Conservation (phyloP, 2,113 vertebrate genomes). For the Rhegmatorhina hoffmannsi region DNA sequence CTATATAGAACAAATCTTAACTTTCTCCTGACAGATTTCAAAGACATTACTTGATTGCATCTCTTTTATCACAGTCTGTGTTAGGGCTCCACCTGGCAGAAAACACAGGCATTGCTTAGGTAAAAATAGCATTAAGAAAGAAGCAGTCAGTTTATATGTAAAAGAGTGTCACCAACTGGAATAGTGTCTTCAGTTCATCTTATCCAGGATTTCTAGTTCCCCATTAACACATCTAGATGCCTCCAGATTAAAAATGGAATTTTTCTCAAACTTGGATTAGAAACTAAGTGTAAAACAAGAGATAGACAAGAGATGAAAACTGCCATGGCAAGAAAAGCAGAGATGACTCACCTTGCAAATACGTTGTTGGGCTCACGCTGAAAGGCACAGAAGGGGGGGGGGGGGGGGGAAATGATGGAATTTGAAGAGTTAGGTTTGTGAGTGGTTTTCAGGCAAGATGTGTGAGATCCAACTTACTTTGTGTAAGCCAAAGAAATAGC, state of each 20-base stretch:
- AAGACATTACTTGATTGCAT: neutral
- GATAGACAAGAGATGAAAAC: neutral
- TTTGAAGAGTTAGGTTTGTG: neutral
- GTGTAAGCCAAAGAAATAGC: neutral
- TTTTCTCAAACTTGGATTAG: neutral
- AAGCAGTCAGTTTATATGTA: too few species aligned
- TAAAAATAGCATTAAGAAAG: neutral
- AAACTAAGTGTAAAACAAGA: neutral
- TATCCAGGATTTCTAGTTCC: neutral
- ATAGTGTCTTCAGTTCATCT: neutral
- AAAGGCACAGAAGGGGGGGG: neutral
- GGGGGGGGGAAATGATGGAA: neutral
- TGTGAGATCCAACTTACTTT: neutral
- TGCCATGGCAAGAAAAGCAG: neutral
- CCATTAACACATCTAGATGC: neutral
- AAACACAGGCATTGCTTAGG: neutral
- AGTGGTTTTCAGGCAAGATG: neutral
- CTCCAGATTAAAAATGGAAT: neutral
- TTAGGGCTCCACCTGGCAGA: slow-evolving; percentile 62
- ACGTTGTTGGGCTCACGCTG: fast-evolving
- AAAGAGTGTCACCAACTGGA: neutral
- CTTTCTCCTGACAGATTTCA: neutral
- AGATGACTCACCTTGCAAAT: neutral
- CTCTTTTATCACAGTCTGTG: neutral
- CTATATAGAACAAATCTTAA: neutral